Conservation (phyloP, 2,113 vertebrate species). For the Thomomys bottae region DNA sequence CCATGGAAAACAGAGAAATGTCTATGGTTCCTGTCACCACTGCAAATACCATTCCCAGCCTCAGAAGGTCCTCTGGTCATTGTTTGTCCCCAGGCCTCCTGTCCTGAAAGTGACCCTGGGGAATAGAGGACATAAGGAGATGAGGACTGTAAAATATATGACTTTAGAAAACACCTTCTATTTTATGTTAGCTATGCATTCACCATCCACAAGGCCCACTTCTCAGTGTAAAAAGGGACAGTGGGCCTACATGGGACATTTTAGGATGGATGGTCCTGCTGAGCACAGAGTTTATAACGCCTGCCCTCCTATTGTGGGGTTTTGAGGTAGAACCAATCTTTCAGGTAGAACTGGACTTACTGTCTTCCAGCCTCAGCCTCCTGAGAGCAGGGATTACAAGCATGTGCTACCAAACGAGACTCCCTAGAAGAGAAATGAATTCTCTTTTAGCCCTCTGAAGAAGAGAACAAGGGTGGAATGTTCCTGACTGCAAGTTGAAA, state of each 20-base stretch:
- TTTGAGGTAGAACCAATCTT: not conserved
- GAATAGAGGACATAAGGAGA: not conserved
- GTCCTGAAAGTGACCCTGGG: not conserved
- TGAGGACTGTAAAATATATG: not conserved
- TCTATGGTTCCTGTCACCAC: not conserved
- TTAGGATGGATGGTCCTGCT: not conserved
- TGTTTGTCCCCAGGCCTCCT: not conserved
- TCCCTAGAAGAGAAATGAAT: too few species aligned
- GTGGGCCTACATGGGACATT: not conserved
- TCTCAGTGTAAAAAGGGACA: not conserved
- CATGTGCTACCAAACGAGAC: not conserved
- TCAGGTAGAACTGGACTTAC: not conserved
- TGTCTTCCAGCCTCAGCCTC: not conserved
- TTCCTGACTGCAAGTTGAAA: not conserved
- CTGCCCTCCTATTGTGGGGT: not conserved
- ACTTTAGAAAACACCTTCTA: not conserved
- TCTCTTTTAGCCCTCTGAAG: not conserved
- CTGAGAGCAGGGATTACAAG: not conserved
- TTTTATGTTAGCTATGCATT: not conserved
- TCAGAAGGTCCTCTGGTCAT: not conserved
- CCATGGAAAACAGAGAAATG: not conserved
- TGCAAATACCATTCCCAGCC: not conserved
- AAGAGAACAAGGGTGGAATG: not conserved
- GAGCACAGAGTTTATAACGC: not conserved
- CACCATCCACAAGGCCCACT: not conserved